A percentile compares a stretch with the other conserved stretches of the same genome.
Evolutionary conservation across 2,797 vertebrate genomes (phyloP).

Genomic region (Thalassophryne amazonica): DNA sequence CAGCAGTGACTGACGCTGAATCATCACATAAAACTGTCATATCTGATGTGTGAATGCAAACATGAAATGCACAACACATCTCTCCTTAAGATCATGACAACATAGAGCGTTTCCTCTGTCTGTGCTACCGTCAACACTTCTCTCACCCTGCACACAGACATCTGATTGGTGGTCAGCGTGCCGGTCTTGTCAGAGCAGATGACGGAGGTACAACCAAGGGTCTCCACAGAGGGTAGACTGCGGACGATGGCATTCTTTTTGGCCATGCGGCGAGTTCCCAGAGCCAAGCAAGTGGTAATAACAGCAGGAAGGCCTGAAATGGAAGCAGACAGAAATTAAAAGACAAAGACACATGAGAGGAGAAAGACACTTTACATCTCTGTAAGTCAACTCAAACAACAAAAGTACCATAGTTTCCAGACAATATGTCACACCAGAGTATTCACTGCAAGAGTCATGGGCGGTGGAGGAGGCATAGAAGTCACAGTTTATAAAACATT

Average conservation of each 20-base stretch:
- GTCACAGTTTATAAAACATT: too few relatives aligned
- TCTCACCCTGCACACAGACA: constrained; percentile 97
- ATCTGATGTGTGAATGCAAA: not conserved
- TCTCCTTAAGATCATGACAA: not conserved
- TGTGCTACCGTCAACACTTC: not conserved
- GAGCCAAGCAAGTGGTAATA: constrained; percentile 96
- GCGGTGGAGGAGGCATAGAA: too few relatives aligned
- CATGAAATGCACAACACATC: not conserved
- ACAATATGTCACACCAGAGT: too few relatives aligned
- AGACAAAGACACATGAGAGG: not conserved
- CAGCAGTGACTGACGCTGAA: too few relatives aligned
- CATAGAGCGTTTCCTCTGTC: not conserved
- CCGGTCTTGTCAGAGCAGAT: constrained; percentile 98
- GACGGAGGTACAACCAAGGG: constrained; percentile 95
- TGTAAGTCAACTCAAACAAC: too few relatives aligned
- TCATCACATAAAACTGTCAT: too few relatives aligned
- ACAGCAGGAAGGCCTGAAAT: constrained; percentile 88
- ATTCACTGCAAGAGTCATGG: too few relatives aligned
- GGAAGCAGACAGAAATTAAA: constrained; percentile 7
- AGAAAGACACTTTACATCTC: too few relatives aligned
- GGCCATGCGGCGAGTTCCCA: constrained; percentile 98
- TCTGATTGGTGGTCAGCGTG: constrained; percentile 97
- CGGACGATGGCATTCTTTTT: constrained; percentile 98
- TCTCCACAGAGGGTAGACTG: constrained; percentile 95
- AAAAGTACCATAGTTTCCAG: too few relatives aligned